Conservation (phyloP, 2,797 vertebrate genomes). For the Sternarchorhynchus goeldii region DNA sequence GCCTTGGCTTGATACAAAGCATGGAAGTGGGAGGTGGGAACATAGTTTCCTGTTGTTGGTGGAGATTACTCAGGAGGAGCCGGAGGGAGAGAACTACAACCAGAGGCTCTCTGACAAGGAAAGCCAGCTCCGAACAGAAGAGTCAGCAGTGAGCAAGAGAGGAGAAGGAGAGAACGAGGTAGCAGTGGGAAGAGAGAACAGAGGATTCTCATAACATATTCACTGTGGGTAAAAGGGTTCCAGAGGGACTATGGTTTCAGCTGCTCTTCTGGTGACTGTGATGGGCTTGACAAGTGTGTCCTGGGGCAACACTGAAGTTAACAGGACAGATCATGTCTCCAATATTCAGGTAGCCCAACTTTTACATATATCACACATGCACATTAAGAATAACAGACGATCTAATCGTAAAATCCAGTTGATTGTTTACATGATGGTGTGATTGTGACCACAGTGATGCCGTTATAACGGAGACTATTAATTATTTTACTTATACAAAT, state of each 20-base stretch:
- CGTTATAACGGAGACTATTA: too few relatives aligned
- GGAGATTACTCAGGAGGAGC: conserved; percentile 36
- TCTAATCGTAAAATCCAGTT: too few relatives aligned
- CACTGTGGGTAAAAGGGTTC: neutral
- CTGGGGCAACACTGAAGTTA: conserved; percentile 43
- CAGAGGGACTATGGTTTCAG: conserved; percentile 43
- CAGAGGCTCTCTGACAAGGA: neutral
- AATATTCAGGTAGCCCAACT: conserved; percentile 26
- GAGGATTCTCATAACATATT: conserved; percentile 3
- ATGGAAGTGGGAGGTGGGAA: conserved; percentile 71
- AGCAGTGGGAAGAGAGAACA: conserved; percentile 32
- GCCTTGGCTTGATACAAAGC: conserved; percentile 67
- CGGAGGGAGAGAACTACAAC: conserved; percentile 9
- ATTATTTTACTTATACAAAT: too few relatives aligned
- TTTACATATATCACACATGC: neutral
- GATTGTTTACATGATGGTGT: too few relatives aligned
- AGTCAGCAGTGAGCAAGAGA: conserved; percentile 29
- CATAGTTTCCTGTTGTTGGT: conserved; percentile 71
- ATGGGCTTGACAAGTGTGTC: conserved; percentile 66
- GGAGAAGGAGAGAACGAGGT: conserved; percentile 5
- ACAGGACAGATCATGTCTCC: neutral
- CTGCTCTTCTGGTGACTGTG: conserved; percentile 60
- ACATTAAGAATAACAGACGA: neutral
- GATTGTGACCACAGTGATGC: too few relatives aligned
- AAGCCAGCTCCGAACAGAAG: conserved; percentile 17